Base-by-base conservation (phyloP, 2,797 vertebrate species). In the Halcyon chelicuti region DNA sequence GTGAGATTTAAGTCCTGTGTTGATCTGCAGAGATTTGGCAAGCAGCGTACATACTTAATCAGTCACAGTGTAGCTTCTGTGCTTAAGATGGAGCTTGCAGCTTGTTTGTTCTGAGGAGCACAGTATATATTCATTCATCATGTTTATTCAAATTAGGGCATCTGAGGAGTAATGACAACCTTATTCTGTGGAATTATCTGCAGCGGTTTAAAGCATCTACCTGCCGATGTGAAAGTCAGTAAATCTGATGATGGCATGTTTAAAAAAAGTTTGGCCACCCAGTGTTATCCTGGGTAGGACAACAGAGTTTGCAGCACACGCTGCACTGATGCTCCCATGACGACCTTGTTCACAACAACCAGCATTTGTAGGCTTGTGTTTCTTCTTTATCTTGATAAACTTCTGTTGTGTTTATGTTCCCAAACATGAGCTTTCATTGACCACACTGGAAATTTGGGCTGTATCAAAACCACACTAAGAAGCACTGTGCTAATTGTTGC, bases 21-120 rank as follows among this genome's bases (percentile, higher is more conserved):
- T 96, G 90, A 96, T 95, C 95, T 91, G 89, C 80, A 86, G 95
- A 95, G 90, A 95, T 95, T 96, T 96, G 96, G 94, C 96, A 97
- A 91, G 88, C 92, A 87, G 73, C 70, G 19, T 82, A 95, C 96
- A 76, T 91, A 80, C 78, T 91, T 94, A 96, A 96, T 95, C 96
- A 96, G 92, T 75, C 89, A 83, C 88, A 83, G 25, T 16, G 74
- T 54, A 92, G 61, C 76, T 93, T 94, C 94, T 2, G 5, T 87
- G 89, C 89, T 71, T 83, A 83, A 88, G 79, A 70, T 74, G 93
- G 90, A 96, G 84, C 86, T 82, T 94, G 72, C 76, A 77, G 68
- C 29, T 86, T 96, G 83, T 87, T 94, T 96, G 75, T 88, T 92
- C 95, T 79, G 71, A 84, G 81, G 95, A 97, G 91, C 82, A 67